These are phyloP conservation scores for Acipenser oxyrinchus DNA, from an alignment of 2,797 vertebrate species.

Conservation along the genomic window DNA sequence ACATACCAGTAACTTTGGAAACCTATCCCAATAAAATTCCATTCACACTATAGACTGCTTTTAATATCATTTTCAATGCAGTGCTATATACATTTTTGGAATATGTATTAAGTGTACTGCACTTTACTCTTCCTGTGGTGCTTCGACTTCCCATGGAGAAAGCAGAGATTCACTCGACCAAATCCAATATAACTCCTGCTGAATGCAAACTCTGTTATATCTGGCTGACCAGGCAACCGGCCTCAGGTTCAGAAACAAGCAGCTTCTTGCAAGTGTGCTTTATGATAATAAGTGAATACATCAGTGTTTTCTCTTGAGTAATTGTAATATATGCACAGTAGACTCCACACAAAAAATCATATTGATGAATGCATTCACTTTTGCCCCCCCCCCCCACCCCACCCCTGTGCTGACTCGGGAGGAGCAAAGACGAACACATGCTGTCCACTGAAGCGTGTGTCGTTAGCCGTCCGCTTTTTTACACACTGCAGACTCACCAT, in stretches of 20 bases:
- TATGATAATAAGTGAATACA: no score
- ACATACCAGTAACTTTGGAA: no score
- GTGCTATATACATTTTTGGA: background rate
- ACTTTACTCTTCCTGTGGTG: background rate
- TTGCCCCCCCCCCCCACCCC: background rate
- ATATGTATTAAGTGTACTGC: background rate
- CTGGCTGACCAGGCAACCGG: background rate
- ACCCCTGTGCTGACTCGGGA: no score
- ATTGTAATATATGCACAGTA: background rate
- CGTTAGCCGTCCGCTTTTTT: no score
- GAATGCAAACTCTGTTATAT: background rate
- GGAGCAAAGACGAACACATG: no score
- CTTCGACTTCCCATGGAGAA: background rate
- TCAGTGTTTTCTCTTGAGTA: no score
- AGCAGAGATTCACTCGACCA: background rate
- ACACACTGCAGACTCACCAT: no score
- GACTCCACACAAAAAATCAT: background rate
- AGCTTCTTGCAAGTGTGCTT: background rate
- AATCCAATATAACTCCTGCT: conserved; percentile 1
- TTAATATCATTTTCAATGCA: background rate
- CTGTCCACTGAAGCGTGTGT: no score
- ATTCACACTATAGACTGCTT: background rate
- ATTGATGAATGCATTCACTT: background rate
- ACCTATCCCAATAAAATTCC: no score
- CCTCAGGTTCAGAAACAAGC: background rate